A percentile compares a stretch with the other conserved stretches of the same genome.
These are phyloP conservation scores for Macquaria australasica DNA, from an alignment of 2,113 vertebrate genomes.

Conservation along the genomic window DNA sequence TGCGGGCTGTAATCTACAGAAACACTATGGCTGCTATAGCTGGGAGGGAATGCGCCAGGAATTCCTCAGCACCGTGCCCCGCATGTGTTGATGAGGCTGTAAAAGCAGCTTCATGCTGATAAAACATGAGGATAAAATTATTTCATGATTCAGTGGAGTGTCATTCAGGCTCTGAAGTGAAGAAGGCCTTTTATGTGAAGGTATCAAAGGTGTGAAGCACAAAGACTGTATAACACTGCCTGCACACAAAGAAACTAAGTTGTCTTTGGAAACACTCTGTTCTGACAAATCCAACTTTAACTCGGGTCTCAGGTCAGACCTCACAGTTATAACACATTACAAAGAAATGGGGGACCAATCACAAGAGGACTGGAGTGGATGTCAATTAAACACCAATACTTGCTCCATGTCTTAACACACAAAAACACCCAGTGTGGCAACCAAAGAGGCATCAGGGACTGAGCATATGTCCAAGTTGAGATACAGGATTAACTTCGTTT, in stretches of 20 bases:
- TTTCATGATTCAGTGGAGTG: constrained; percentile 52
- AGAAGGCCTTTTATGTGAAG: constrained; percentile 30
- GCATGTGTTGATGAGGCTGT: constrained; percentile 37
- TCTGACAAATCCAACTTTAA: background rate
- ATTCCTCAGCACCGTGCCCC: constrained; percentile 34
- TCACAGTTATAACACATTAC: background rate
- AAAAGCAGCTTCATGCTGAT: constrained; percentile 41
- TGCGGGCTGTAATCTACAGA: constrained; percentile 57
- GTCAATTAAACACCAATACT: constrained; percentile 2
- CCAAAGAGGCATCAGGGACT: constrained; percentile 33
- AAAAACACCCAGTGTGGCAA: constrained; percentile 11
- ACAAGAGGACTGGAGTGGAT: background rate
- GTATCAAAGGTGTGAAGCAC: constrained; percentile 33
- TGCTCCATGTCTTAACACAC: constrained; percentile 1
- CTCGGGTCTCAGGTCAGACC: background rate
- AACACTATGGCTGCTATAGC: constrained; percentile 35
- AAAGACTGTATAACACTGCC: constrained; percentile 8
- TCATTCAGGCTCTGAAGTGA: constrained; percentile 40
- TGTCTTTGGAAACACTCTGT: background rate
- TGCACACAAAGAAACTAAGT: background rate
- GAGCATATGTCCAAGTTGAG: constrained; percentile 55
- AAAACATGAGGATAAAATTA: constrained; percentile 49
- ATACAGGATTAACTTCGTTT: constrained; percentile 66
- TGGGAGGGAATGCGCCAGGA: constrained; percentile 17
- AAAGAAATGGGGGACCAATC: background rate